Base-by-base conservation (phyloP, 2,797 vertebrate species). In the Pachyuromys duprasi region DNA sequence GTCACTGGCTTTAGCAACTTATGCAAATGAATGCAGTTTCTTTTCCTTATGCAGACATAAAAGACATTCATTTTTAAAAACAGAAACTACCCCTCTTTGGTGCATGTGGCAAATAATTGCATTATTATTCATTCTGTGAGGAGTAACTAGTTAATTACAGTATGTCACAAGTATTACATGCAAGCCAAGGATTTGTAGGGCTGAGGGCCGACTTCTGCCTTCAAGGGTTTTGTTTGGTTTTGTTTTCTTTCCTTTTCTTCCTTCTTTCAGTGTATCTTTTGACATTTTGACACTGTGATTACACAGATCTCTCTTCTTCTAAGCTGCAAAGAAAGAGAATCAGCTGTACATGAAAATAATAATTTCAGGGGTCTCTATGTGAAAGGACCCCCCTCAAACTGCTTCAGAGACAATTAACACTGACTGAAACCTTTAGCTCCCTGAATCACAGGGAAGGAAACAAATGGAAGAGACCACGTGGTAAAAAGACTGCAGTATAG, bases 141-240 rank as follows among this genome's bases (percentile, higher is more conserved):
- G 93, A 97, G 96, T 97, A 97, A 97, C 95, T 97, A 84, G 97
- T 96, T 98, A 98, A 98, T 97, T 97, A 96, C 26, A 97, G 96
- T 86, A 42, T 97, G 97, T 96, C 97, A 97, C 55, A 83, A 89
- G 82, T 83, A 89, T 91, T 97, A 92, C 89, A 92, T 89, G 62
- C 75, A 92, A 96, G 94, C 88, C 92, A 87, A 65, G 86, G 83
- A 93, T 96, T 91, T 97, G 78, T 90, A 96, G 89, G 63, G 96
- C 92, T 92, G 86, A 93, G 74, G 75, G 67, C 87, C 20, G 42
- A 88, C 75, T 2, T 4, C 31, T 82, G 89, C 39, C 88, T 94
- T 86, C 62, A 86, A 93, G 80, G 49, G 42, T 63, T 49, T 22
- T 28, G 18, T 63, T 72, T 72, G 28, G 49, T 49, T 36, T 79